Percentiles rank a stretch among this genome's conserved stretches.
Conservation (phyloP, 1,140 invertebrate genomes). For the Drosophila busckii region DNA sequence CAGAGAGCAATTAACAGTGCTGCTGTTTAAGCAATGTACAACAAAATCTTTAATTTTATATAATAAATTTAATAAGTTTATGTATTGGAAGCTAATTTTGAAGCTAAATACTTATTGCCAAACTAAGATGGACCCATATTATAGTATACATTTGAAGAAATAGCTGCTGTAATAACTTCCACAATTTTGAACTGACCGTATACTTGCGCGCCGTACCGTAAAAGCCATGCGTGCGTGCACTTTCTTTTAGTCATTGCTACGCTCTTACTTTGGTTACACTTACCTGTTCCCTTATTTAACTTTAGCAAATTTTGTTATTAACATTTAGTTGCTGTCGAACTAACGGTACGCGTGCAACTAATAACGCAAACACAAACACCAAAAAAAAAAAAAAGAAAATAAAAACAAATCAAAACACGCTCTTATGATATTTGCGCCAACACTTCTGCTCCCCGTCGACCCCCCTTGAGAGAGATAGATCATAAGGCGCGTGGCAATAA, state of each 20-base stretch:
- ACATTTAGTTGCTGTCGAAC: constrained; percentile 52
- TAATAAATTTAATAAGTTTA: too few species aligned
- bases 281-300: constrained; percentile 51
- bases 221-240: constrained; percentile 38
- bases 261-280: constrained; percentile 54
- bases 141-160: too few species aligned
- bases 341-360: constrained; percentile 32
- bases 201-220: constrained; percentile 28
- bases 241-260: constrained; percentile 59
- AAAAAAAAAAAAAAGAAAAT: background rate
- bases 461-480: constrained; percentile 17
- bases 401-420: background rate
- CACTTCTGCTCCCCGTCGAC: constrained; percentile 3
- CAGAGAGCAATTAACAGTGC: too few species aligned
- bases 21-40: too few species aligned
- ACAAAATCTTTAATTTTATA: too few species aligned
- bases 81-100: too few species aligned
- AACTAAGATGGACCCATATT: too few species aligned
- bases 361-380: background rate
- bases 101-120: too few species aligned
- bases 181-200: background rate
- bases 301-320: constrained; percentile 33
- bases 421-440: constrained; percentile 27
- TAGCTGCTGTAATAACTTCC: too few species aligned
- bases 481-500: constrained; percentile 34